A percentile compares a stretch with the other conserved stretches of the same genome.
Evolutionary conservation across 1,140 invertebrate genomes (phyloP).

Genomic region (Scaptodrosophila lebanonensis): DNA sequence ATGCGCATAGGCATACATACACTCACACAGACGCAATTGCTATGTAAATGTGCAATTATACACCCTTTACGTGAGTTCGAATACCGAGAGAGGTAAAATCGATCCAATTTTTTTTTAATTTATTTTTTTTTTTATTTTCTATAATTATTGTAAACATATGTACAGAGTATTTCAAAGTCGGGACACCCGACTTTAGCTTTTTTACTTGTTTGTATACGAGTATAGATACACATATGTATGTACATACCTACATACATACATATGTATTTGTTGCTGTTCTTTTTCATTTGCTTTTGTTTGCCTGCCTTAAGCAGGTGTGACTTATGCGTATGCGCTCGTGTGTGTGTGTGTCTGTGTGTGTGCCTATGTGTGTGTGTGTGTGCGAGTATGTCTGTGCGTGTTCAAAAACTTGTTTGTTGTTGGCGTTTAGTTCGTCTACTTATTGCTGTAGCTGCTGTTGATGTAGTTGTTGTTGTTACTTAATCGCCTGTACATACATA

Average conservation of each 20-base stretch:
- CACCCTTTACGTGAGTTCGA: too few relatives aligned
- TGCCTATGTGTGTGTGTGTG: slow-evolving; percentile 8
- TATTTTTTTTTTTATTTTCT: too few relatives aligned
- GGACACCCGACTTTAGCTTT: too few relatives aligned
- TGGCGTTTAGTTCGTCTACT: slow-evolving; percentile 6
- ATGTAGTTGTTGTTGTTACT: slow-evolving; percentile 48
- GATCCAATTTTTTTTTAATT: too few relatives aligned
- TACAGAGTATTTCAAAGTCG: too few relatives aligned
- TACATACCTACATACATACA: slow-evolving; percentile 43
- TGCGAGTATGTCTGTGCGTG: slow-evolving; percentile 19
- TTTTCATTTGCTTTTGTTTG: slow-evolving; percentile 31
- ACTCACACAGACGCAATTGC: too few relatives aligned
- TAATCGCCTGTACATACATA: slow-evolving; percentile 66
- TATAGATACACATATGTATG: too few relatives aligned
- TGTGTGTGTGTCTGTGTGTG: neutral
- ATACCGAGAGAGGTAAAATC: too few relatives aligned
- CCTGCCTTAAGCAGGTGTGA: slow-evolving; percentile 58
- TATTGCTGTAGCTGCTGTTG: slow-evolving; percentile 16
- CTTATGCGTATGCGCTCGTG: slow-evolving; percentile 19
- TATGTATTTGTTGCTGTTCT: slow-evolving; percentile 42
- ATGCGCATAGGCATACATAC: too few relatives aligned
- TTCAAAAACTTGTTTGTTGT: slow-evolving; percentile 61
- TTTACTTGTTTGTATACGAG: too few relatives aligned
- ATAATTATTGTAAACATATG: too few relatives aligned
- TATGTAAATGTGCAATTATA: too few relatives aligned